These are phyloP conservation scores for Oasisia sp. DNA, from an alignment of 2,888 invertebrate species.

Conservation along the genomic window DNA sequence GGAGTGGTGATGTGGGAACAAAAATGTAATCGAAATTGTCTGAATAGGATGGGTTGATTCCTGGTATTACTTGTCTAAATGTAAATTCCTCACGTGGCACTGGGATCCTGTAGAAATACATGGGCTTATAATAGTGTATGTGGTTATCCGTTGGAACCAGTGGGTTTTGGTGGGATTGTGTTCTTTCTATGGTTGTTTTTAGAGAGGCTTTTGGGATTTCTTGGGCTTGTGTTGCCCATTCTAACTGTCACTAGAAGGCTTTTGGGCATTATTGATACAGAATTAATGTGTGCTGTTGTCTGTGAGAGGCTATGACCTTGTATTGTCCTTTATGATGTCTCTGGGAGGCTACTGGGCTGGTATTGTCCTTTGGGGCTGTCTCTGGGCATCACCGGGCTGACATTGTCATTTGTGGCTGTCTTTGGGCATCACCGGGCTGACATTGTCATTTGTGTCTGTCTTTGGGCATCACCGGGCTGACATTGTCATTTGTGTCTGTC, in stretches of 20 bases:
- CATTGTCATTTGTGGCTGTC: not conserved
- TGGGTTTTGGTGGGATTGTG: not conserved
- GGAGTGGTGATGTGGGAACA: no score
- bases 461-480: not conserved
- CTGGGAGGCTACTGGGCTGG: not conserved
- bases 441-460: not conserved
- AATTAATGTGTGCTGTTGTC: not conserved
- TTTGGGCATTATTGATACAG: not conserved
- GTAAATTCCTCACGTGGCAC: no score
- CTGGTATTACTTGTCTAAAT: no score
- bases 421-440: not conserved
- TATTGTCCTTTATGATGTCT: constrained; percentile 8
- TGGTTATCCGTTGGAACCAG: no score
- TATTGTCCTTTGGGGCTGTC: no score
- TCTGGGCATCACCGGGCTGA: no score
- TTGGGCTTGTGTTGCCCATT: not conserved
- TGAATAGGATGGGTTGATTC: no score
- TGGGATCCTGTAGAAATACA: no score
- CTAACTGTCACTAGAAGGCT: not conserved
- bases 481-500: not conserved
- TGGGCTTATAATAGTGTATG: no score
- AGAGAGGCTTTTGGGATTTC: not conserved
- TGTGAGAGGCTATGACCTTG: not conserved
- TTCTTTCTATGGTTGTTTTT: not conserved
- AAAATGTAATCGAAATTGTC: no score